Percentiles rank a stretch among this genome's conserved stretches.
Conservation (phyloP, 1,140 invertebrate genomes). For the Chrysopa pallens region DNA sequence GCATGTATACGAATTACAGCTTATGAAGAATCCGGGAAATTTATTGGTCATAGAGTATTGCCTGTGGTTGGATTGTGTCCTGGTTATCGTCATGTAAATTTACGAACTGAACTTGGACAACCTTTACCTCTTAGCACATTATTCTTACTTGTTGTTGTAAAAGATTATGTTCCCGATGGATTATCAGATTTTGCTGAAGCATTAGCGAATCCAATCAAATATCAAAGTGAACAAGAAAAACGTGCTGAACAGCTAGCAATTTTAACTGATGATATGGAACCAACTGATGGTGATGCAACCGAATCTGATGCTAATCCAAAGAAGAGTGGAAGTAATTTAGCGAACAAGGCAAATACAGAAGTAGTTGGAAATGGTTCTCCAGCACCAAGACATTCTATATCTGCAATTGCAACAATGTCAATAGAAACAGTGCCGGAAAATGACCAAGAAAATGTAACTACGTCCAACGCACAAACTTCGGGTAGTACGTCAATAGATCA, state of each 20-base stretch:
- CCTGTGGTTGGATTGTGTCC: constrained; percentile 92
- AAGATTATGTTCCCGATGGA: constrained; percentile 94
- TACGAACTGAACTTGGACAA: constrained; percentile 87
- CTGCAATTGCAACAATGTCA: neutral
- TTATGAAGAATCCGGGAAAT: constrained; percentile 87
- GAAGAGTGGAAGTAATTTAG: constrained; percentile 55
- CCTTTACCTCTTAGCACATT: constrained; percentile 75
- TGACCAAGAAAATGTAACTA: neutral
- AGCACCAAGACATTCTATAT: neutral
- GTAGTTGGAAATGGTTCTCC: constrained; percentile 54
- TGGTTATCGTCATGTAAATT: constrained; percentile 74
- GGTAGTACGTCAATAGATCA: constrained; percentile 5
- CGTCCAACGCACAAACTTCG: constrained; percentile 5
- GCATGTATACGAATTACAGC: constrained; percentile 90
- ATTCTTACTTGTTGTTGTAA: constrained; percentile 84
- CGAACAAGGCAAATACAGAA: constrained; percentile 54
- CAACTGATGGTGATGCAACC: constrained; percentile 23
- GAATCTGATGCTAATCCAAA: constrained; percentile 35
- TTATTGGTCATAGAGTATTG: constrained; percentile 90
- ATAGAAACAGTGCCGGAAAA: neutral
- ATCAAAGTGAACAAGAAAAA: constrained; percentile 86
- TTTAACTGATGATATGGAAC: constrained; percentile 65
- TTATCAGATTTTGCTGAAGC: constrained; percentile 90
- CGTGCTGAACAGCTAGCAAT: constrained; percentile 77
- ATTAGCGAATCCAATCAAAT: constrained; percentile 92